Evolutionary conservation across 2,113 vertebrate genomes (phyloP).

Genomic region (Casuarius casuarius): DNA sequence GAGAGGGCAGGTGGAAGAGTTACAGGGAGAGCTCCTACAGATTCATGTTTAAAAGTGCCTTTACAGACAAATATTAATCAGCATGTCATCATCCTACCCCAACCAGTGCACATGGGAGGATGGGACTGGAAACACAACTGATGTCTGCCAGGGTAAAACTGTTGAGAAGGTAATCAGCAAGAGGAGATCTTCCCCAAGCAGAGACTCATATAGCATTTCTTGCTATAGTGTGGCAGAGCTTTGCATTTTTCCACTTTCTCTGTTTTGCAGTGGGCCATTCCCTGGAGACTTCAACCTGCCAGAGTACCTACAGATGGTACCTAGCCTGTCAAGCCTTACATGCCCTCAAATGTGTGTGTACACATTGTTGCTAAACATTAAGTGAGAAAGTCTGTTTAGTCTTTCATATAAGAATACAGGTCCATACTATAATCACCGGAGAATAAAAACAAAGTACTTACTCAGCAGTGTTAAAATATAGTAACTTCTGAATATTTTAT

Average conservation of each 20-base stretch:
- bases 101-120: not conserved
- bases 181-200: not conserved
- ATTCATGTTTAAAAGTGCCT: not conserved
- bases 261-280: not conserved
- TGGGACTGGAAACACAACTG: not conserved
- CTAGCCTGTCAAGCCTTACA: not conserved
- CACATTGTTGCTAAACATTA: not conserved
- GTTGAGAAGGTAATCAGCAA: not conserved
- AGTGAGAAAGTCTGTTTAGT: not conserved
- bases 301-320: not conserved
- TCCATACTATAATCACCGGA: conserved; percentile 31
- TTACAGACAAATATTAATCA: not conserved
- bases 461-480: conserved; percentile 74
- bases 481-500: conserved; percentile 80
- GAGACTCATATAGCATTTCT: not conserved
- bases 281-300: not conserved
- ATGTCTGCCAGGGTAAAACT: not conserved
- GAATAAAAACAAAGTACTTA: conserved; percentile 69
- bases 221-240: not conserved
- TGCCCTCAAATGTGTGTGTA: not conserved
- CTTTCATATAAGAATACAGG: conserved; percentile 44
- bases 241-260: not conserved
- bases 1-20: not conserved
- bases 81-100: not conserved
- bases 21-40: not conserved